Evolutionary conservation across 2,888 invertebrate species (phyloP).

Genomic region (Eudemis profundana): DNA sequence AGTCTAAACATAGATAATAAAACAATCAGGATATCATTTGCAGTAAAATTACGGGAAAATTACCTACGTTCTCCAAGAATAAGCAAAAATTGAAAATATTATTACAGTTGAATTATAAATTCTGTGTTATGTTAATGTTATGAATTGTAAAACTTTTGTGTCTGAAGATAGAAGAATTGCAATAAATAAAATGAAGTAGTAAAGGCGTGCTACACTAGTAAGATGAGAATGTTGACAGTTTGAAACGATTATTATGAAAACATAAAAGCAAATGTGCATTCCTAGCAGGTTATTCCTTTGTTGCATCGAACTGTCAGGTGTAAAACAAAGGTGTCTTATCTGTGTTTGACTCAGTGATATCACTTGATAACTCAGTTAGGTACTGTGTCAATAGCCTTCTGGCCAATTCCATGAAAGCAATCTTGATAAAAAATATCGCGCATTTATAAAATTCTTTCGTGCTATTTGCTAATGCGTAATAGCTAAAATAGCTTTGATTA

Average conservation of each 20-base stretch:
- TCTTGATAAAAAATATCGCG: conserved; percentile 44
- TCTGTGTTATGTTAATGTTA: no score
- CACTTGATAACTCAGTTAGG: conserved; percentile 52
- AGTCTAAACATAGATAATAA: conserved; percentile 3
- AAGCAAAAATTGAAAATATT: no score
- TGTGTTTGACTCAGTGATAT: conserved; percentile 44
- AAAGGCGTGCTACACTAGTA: no score
- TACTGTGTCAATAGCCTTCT: conserved; percentile 58
- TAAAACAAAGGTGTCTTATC: conserved; percentile 42
- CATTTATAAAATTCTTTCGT: conserved; percentile 31
- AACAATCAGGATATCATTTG: conserved; percentile 1
- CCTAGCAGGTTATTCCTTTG: conserved; percentile 21
- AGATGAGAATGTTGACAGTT: background rate
- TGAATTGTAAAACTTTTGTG: no score
- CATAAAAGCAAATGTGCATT: background rate
- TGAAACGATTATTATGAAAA: background rate
- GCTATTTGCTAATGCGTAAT: conserved; percentile 10
- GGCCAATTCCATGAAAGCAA: conserved; percentile 56
- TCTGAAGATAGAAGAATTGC: no score
- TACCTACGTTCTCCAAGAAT: background rate
- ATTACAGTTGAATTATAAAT: no score
- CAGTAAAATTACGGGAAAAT: background rate
- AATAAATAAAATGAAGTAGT: no score
- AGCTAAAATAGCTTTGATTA: background rate
- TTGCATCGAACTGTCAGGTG: conserved; percentile 31